Percentiles rank a stretch among this genome's conserved stretches.
These are phyloP conservation scores for Bergia sp. DNA, from an alignment of 92 coral and sea anemone genomes.

Conservation along the genomic window DNA sequence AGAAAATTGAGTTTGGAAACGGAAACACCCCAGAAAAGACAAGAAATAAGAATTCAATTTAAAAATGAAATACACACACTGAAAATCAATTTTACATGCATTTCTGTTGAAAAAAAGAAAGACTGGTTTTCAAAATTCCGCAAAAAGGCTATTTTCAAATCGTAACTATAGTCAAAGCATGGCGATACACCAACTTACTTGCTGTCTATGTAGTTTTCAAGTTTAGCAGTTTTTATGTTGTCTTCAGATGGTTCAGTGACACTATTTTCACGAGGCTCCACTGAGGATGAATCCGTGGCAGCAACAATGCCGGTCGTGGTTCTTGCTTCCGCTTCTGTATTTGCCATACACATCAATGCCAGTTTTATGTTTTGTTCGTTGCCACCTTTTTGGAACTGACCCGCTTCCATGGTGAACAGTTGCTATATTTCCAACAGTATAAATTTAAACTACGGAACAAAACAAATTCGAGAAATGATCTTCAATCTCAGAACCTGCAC, in stretches of 20 bases:
- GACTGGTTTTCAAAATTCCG: not conserved
- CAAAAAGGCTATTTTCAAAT: not conserved
- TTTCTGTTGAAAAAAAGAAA: not conserved
- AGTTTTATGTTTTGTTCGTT: constrained; percentile 12
- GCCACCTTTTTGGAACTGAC: not conserved
- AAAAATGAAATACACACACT: not conserved
- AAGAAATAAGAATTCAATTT: not conserved
- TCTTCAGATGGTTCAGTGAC: not conserved
- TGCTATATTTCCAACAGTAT: not conserved
- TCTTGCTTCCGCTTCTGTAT: constrained; percentile 3
- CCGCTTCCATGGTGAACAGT: constrained; percentile 23
- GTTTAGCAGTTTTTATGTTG: not conserved
- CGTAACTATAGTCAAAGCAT: not conserved
- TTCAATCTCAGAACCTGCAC: not conserved
- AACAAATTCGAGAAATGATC: not conserved
- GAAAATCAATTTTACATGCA: not conserved
- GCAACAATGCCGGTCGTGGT: not conserved
- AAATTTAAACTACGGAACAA: too few species aligned
- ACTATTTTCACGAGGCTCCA: not conserved
- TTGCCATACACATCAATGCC: not conserved
- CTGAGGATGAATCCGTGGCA: not conserved
- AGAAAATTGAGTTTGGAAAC: not conserved
- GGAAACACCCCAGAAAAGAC: not conserved
- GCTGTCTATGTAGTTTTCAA: constrained; percentile 13
- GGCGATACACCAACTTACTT: constrained; percentile 10